Evolutionary conservation across 1,140 invertebrate species (phyloP).

Genomic region (Microplitis demolitor): DNA sequence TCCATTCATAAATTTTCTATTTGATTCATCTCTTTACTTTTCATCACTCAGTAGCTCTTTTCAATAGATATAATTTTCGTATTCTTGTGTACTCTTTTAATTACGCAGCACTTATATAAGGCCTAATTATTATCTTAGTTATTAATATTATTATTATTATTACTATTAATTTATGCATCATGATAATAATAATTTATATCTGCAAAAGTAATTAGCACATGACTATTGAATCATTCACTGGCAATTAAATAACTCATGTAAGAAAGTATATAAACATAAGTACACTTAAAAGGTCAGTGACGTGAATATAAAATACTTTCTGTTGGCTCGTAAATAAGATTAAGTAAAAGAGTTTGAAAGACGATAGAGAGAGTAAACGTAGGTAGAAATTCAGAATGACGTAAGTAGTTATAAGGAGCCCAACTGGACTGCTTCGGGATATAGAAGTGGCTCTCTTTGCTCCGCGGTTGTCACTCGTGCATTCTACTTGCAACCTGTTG

Average conservation of each 20-base stretch:
- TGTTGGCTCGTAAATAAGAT: too few relatives aligned
- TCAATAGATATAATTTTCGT: not conserved
- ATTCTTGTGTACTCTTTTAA: slow-evolving; percentile 51
- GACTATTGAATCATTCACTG: too few relatives aligned
- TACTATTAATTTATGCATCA: too few relatives aligned
- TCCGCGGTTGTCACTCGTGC: slow-evolving; percentile 49
- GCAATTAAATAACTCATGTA: too few relatives aligned
- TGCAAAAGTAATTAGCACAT: too few relatives aligned
- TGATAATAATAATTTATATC: too few relatives aligned
- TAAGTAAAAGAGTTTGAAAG: not conserved
- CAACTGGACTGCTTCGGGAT: slow-evolving; percentile 42
- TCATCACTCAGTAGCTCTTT: too few relatives aligned
- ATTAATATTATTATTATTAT: too few relatives aligned
- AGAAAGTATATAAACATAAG: too few relatives aligned
- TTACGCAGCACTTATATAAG: slow-evolving; percentile 57
- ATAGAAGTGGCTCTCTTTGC: slow-evolving; percentile 16
- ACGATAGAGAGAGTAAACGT: not conserved
- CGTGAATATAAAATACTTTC: too few relatives aligned
- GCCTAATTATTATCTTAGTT: slow-evolving; percentile 28
- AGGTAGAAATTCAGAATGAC: not conserved
- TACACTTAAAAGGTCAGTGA: too few relatives aligned
- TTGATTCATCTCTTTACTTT: not conserved
- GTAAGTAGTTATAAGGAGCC: slow-evolving; percentile 29
- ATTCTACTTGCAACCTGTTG: slow-evolving; percentile 61
- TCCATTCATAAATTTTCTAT: too few relatives aligned